Percentiles rank a stretch among this genome's conserved stretches.
Conservation (phyloP, 2,888 invertebrate species). For the Notodonta dromedarius region DNA sequence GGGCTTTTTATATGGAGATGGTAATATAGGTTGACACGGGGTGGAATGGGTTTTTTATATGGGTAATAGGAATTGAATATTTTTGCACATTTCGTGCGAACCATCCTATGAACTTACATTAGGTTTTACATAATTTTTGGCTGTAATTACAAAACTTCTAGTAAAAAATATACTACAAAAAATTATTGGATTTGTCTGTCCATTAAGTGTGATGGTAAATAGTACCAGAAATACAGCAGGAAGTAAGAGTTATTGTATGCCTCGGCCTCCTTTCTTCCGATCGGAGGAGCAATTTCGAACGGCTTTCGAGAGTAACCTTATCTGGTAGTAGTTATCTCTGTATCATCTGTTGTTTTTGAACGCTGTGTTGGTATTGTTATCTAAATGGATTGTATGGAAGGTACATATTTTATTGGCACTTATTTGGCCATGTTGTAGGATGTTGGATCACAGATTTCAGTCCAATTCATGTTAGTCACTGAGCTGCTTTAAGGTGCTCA, state of each 20-base stretch:
- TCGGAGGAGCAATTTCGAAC: not conserved
- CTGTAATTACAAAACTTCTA: too few relatives aligned
- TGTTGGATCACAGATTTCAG: too few relatives aligned
- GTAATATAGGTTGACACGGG: not conserved
- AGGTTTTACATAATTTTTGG: too few relatives aligned
- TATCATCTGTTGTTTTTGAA: constrained; percentile 2
- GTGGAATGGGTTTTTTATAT: not conserved
- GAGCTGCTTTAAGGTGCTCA: too few relatives aligned
- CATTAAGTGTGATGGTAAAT: too few relatives aligned
- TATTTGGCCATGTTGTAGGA: too few relatives aligned
- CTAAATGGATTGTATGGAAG: not conserved
- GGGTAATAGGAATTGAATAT: too few relatives aligned
- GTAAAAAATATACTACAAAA: too few relatives aligned
- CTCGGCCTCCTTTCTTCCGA: not conserved
- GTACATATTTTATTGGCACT: not conserved
- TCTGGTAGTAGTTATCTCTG: not conserved
- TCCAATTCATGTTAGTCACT: too few relatives aligned
- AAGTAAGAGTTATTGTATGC: not conserved
- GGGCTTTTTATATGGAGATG: not conserved
- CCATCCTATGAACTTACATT: too few relatives aligned
- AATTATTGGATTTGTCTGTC: too few relatives aligned
- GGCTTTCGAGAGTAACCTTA: not conserved
- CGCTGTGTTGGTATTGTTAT: not conserved
- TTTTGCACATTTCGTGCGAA: too few relatives aligned
- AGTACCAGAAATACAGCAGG: not conserved